Evolutionary conservation across 2,113 vertebrate species (phyloP), one percentile per base, ranked within the genome.

Genomic region (Prietella phreatophila): DNA sequence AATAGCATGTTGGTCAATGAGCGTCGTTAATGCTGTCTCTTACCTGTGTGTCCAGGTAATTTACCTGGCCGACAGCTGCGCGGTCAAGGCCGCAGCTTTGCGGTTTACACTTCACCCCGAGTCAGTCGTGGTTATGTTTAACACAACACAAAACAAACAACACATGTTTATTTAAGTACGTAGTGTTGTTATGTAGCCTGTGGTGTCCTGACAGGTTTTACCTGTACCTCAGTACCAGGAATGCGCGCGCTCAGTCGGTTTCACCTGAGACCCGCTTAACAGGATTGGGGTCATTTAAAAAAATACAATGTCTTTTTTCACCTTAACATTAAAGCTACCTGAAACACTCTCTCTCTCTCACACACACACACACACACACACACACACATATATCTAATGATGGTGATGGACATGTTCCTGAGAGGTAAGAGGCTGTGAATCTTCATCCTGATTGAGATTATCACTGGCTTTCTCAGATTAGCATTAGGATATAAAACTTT

Each of bases 181-280:
- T 58, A 33, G 9, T 33, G 53, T 33, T 33, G 53, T 33, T 53
- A 33, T 56, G 50, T 22, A 33, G 30, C 69, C 20, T 33, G 55
- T 81, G 15, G 84, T 83, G 63, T 47, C 50, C 73, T 76, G 85
- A 87, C 90, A 36, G 81, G 76, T 88, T 86, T 19, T 53, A 85
- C 71, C 73, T 75, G 39, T 36, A 85, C 63, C 85, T 42, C n/a
- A 25, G 84, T 15, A 36, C 3, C 19, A 80, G 47, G 84, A 90
- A 85, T 86, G 67, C 63, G 60, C 73, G 83, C 69, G 85, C 78
- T 76, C 75, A 39, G 19, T 89, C 53, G 39, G 88, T 87, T 86
- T 91, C 87, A 88, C 78, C 6, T 39, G 58, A 69, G 90, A 92
- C 93, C 85, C 83, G 92, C 27, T 87, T 90, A 89, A 91, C 90